Evolutionary conservation across 2,888 invertebrate genomes (phyloP).

Genomic region (Tortricodes alternella): DNA sequence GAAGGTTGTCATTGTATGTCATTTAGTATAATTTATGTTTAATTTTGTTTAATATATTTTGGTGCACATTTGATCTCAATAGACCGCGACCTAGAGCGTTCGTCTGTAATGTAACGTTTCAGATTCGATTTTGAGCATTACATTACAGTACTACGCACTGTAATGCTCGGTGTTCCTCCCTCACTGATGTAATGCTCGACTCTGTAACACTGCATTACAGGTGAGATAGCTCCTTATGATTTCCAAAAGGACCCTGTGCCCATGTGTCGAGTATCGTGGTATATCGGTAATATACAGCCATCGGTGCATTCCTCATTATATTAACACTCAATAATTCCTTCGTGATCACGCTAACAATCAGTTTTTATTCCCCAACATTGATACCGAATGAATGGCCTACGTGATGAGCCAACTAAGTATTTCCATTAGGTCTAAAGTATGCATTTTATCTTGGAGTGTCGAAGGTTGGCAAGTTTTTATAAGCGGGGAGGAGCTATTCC

Average conservation of each 20-base stretch:
- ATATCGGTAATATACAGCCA: background rate
- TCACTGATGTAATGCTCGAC: no score
- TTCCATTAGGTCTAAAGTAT: constrained; percentile 22
- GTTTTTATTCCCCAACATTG: constrained; percentile 41
- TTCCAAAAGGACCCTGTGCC: background rate
- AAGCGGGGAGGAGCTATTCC: constrained; percentile 47
- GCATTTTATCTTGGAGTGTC: constrained; percentile 34
- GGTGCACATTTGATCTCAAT: no score
- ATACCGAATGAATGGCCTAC: constrained; percentile 43
- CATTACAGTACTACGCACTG: no score
- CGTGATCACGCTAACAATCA: constrained; percentile 48
- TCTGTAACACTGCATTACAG: no score
- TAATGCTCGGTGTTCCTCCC: no score
- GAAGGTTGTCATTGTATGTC: no score
- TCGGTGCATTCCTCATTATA: constrained; percentile 20
- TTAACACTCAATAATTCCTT: constrained; percentile 40
- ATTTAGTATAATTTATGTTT: no score
- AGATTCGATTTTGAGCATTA: no score
- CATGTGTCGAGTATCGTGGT: constrained; percentile 17
- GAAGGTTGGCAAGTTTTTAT: constrained; percentile 38
- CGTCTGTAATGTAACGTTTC: no score
- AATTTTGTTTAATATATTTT: no score
- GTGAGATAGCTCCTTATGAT: no score
- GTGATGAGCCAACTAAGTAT: constrained; percentile 46
- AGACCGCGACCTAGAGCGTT: no score